These are phyloP conservation scores for Callithrix jacchus DNA, from an alignment of 2,113 vertebrate genomes.

Conservation along the genomic window DNA sequence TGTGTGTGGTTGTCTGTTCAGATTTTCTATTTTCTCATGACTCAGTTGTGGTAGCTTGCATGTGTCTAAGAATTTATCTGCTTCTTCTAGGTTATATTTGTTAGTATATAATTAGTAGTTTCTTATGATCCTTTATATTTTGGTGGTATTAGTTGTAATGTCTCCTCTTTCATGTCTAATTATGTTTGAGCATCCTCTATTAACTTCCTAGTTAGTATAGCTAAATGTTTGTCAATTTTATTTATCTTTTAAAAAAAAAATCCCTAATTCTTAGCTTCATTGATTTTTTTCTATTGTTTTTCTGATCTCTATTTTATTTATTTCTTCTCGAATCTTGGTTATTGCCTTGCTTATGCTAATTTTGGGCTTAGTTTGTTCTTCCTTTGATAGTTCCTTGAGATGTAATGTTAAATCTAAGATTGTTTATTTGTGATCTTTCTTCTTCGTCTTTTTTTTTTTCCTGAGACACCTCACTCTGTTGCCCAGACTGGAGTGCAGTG, in stretches of 20 bases:
- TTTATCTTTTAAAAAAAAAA: background rate
- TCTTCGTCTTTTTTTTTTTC: no score
- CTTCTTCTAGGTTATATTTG: background rate
- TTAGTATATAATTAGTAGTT: background rate
- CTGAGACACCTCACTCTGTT: no score
- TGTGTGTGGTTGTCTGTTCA: background rate
- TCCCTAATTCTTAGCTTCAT: background rate
- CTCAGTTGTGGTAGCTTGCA: background rate
- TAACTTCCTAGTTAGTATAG: background rate
- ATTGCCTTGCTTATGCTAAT: background rate
- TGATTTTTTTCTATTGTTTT: background rate
- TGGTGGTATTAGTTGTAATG: background rate
- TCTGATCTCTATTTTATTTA: background rate
- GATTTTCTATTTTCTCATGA: background rate
- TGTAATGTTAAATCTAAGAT: background rate
- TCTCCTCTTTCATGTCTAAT: background rate
- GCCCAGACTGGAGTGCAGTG: no score
- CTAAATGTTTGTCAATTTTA: background rate
- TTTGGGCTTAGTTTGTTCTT: background rate
- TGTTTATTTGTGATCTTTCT: background rate
- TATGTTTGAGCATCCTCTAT: background rate
- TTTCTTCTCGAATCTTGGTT: background rate
- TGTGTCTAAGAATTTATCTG: background rate
- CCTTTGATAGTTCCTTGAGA: background rate
- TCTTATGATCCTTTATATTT: background rate